Evolutionary conservation across 2,113 vertebrate genomes (phyloP).

Genomic region (Proterorhinus semilunaris): DNA sequence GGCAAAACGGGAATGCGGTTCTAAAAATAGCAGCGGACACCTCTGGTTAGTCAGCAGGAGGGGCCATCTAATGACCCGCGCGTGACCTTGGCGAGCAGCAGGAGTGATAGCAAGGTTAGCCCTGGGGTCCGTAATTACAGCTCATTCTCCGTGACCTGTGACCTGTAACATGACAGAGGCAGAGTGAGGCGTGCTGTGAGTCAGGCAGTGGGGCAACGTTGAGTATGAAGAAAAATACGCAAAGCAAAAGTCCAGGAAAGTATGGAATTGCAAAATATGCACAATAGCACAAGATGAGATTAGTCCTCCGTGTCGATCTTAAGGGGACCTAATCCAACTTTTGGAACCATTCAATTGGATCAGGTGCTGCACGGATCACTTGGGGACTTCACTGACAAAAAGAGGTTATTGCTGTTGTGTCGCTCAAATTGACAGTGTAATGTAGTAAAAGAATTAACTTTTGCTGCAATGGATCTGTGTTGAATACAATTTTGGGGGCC

Average conservation of each 20-base stretch:
- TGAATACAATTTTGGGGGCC: too few species aligned
- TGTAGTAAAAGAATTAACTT: too few species aligned
- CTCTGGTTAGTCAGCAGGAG: conserved; percentile 51
- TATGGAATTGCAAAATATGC: background rate
- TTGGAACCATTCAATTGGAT: too few species aligned
- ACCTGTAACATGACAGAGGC: conserved; percentile 30
- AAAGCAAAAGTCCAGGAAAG: background rate
- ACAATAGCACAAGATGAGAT: too few species aligned
- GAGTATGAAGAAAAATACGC: background rate
- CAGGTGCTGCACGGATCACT: too few species aligned
- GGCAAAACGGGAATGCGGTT: conserved; percentile 40
- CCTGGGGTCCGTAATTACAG: conserved; percentile 38
- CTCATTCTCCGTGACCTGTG: conserved; percentile 22
- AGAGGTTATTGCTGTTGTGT: too few species aligned
- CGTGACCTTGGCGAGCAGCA: conserved; percentile 58
- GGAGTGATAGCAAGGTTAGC: conserved; percentile 39
- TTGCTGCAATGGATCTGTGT: too few species aligned
- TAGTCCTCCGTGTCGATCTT: too few species aligned
- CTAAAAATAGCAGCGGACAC: conserved; percentile 63
- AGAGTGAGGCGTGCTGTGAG: conserved; percentile 30
- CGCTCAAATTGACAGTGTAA: too few species aligned
- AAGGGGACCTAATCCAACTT: too few species aligned
- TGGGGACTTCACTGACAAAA: too few species aligned
- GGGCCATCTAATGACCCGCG: conserved; percentile 32
- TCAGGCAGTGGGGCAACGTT: conserved; percentile 26